These are phyloP conservation scores for Neosilurus mollespiculum DNA, from an alignment of 2,797 vertebrate species.

Conservation along the genomic window DNA sequence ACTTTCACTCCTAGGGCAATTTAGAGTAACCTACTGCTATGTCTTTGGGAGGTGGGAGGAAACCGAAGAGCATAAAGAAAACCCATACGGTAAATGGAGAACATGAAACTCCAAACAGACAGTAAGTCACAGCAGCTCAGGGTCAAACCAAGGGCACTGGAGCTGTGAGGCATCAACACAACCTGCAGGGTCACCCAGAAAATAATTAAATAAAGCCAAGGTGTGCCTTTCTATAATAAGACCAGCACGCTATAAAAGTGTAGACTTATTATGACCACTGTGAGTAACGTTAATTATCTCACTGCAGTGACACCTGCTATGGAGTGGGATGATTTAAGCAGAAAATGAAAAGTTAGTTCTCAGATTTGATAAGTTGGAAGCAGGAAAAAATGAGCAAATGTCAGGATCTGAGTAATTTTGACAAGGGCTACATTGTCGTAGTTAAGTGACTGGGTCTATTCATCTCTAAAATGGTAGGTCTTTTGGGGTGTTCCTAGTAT, in stretches of 20 bases:
- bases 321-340: too few relatives aligned
- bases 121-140: not conserved
- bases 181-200: not conserved
- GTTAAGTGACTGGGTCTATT: too few relatives aligned
- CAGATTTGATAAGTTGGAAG: too few relatives aligned
- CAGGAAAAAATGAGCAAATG: too few relatives aligned
- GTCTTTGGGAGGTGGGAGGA: not conserved
- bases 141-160: not conserved
- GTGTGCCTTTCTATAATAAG: not conserved
- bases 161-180: not conserved
- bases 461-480: too few relatives aligned
- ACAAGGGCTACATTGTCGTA: too few relatives aligned
- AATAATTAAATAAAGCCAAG: not conserved
- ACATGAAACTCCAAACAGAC: not conserved
- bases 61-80: not conserved
- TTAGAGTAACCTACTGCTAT: not conserved
- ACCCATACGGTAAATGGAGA: not conserved
- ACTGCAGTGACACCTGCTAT: not conserved
- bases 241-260: too few relatives aligned
- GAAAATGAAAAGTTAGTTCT: too few relatives aligned
- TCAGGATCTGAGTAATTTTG: too few relatives aligned
- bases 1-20: not conserved
- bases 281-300: too few relatives aligned
- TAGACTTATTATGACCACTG: too few relatives aligned
- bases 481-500: too few relatives aligned